Conservation (phyloP, 2,888 invertebrate species). For the Eudemis profundana region DNA sequence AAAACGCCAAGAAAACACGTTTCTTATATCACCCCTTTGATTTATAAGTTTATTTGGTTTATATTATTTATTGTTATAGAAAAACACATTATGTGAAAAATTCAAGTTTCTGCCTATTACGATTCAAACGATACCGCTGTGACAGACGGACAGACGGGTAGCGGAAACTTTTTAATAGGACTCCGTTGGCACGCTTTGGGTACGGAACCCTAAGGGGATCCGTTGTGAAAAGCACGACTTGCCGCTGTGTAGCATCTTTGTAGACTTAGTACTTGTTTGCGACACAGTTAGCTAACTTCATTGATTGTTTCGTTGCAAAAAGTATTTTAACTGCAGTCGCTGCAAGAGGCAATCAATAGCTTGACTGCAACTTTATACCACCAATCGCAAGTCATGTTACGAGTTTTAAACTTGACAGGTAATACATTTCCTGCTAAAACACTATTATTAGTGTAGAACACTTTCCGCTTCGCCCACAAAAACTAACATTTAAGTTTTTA, state of each 20-base stretch:
- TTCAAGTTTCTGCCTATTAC: too few species aligned
- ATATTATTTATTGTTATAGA: too few species aligned
- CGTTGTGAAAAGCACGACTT: slow-evolving; percentile 23
- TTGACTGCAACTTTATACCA: too few species aligned
- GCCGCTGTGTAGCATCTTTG: not conserved
- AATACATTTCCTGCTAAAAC: not conserved
- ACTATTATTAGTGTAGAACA: not conserved
- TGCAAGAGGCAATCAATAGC: not conserved
- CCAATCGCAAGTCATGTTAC: not conserved
- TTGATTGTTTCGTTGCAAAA: slow-evolving; percentile 27
- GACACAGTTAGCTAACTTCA: slow-evolving; percentile 19
- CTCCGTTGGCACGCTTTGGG: too few species aligned
- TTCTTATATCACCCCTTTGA: too few species aligned
- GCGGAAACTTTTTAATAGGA: too few species aligned
- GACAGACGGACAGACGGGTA: too few species aligned
- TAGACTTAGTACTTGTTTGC: slow-evolving; percentile 17
- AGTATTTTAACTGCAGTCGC: not conserved
- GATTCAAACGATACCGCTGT: too few species aligned
- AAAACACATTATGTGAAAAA: too few species aligned
- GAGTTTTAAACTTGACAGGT: not conserved
- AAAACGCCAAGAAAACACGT: too few species aligned
- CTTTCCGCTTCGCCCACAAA: not conserved
- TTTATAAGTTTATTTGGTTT: too few species aligned
- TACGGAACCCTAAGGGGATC: too few species aligned
- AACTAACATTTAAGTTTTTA: not conserved